Conservation (phyloP, 2,797 vertebrate genomes). For the Chaenodraco wilsoni region DNA sequence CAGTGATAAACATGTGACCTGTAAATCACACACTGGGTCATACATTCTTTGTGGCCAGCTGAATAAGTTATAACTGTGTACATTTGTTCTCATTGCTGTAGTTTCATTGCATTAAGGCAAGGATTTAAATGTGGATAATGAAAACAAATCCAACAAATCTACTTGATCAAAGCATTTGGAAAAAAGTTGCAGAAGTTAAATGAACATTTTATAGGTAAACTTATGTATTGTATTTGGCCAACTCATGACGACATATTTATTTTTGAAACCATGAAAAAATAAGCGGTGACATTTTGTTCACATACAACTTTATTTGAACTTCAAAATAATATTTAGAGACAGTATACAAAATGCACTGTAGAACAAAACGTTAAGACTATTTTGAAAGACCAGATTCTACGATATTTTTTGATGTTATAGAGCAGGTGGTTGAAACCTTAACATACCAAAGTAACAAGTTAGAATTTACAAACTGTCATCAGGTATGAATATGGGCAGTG, state of each 20-base stretch:
- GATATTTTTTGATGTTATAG: not conserved
- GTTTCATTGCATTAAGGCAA: too few species aligned
- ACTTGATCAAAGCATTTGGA: not conserved
- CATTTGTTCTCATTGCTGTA: not conserved
- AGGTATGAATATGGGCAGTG: not conserved
- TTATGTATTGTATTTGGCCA: not conserved
- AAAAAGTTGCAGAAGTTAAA: not conserved
- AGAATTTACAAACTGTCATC: constrained; percentile 25
- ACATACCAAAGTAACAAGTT: constrained; percentile 20
- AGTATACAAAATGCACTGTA: constrained; percentile 61
- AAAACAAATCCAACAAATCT: not conserved
- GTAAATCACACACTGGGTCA: not conserved
- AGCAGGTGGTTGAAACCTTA: not conserved
- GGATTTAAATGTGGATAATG: not conserved
- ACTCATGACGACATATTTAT: not conserved
- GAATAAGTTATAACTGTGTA: not conserved
- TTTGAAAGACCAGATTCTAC: not conserved
- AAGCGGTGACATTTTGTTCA: constrained; percentile 43
- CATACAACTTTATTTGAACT: constrained; percentile 83
- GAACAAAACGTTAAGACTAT: constrained; percentile 49
- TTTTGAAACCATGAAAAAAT: not conserved
- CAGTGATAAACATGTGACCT: not conserved
- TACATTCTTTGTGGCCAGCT: not conserved
- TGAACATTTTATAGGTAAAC: not conserved
- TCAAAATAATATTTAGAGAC: constrained; percentile 77